Base-by-base conservation (phyloP, 2,113 vertebrate genomes). In the Plecotus auritus region DNA sequence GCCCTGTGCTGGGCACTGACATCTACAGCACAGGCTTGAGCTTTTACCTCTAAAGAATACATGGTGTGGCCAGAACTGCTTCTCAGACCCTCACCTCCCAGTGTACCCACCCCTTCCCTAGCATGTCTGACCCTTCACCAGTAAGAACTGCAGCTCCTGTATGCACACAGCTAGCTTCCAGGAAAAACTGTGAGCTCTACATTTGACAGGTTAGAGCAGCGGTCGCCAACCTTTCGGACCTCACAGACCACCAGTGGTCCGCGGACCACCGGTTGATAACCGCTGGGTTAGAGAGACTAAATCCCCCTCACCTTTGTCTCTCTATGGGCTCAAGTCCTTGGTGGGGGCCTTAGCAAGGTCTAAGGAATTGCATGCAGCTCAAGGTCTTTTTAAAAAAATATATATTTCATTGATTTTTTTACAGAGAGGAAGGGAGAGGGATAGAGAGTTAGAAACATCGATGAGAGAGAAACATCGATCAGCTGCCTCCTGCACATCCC, bases 51-150 rank as follows among this genome's bases (percentile, higher is more conserved):
- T 16, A 5, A 77, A 47, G 32, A 76, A 45, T 30, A 10, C 3
- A 6, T 7, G 64, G 45, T 30, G 14, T 45, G 47, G 54, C 85
- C 61, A 37, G 84, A 82, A 32, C 13, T 81, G 9, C 4, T 10
- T 85, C 35, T 70, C 78, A 18, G 1, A 20, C 2, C 5, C 1
- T 20, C 70, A 2, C 26, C 35, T 45, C 45, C 22, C 40, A 70
- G 30, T 9, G 20, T 32, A 28, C 1, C 45, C 14, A 54, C 4
- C 26, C 35, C 28, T 1, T 0, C 20, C 35, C 23, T 42, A 28
- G 20, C 30, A 30, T 14, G 3, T 2, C 30, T 37, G 37, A 30
- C 9, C 76, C 8, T 11, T 74, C 59, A 32, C 59, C 9, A 40
- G 40, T 23, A 7, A 72, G 86, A 70, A 23, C 3, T 28, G 9